phyloP scores from a whole-genome alignment of 2,888 invertebrate genomes.

The Lathronympha strigana region DNA sequence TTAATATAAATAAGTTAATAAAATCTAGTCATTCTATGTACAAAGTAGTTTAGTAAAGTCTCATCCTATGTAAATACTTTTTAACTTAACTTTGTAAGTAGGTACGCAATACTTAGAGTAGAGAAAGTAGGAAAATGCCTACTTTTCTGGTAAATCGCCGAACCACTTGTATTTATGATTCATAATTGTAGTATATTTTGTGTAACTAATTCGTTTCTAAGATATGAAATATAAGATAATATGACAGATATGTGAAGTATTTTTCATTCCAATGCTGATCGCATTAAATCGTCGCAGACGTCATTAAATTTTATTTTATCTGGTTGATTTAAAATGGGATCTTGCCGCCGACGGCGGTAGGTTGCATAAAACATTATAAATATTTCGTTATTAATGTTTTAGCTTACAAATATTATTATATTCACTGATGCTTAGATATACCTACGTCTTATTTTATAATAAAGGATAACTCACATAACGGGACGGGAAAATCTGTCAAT shows the following conservation, averaged over 20 bases:
- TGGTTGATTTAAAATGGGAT: no score
- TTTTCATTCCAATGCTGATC: constrained; percentile 16
- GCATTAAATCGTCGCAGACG: no score
- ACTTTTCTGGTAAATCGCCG: constrained; percentile 37
- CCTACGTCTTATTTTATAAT: no score
- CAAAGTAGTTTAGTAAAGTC: constrained; percentile 62
- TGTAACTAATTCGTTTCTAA: constrained; percentile 62
- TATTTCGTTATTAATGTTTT: no score
- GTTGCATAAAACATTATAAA: no score
- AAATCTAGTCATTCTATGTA: constrained; percentile 78
- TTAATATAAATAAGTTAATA: constrained; percentile 31
- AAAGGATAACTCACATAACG: no score
- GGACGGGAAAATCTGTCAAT: no score
- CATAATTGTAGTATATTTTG: constrained; percentile 73
- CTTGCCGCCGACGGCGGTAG: constrained; percentile 2
- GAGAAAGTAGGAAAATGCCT: constrained; percentile 31
- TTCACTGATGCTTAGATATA: no score
- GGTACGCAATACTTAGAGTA: constrained; percentile 55
- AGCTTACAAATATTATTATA: no score
- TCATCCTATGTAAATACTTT: constrained; percentile 53
- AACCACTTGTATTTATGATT: constrained; percentile 59
- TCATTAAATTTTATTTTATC: background rate
- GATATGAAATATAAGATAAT: constrained; percentile 55
- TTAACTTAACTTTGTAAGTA: constrained; percentile 55
- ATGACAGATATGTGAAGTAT: constrained; percentile 39